These are phyloP conservation scores for Luffia ferchaultella DNA, from an alignment of 2,888 invertebrate species.

Conservation along the genomic window DNA sequence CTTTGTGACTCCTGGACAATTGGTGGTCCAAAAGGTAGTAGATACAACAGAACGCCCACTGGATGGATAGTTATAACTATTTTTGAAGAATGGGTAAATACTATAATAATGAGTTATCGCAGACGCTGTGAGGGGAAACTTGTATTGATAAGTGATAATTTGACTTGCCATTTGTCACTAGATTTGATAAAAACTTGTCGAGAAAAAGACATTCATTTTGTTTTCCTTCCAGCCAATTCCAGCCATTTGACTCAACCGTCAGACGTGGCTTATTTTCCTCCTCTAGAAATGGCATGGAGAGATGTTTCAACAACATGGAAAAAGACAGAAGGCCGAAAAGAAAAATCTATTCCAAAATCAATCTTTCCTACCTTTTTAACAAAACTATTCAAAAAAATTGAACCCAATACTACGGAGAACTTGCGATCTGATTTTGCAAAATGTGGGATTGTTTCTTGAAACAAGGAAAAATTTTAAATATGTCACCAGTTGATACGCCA, in stretches of 20 bases:
- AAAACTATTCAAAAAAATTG: neutral
- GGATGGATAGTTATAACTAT: slow-evolving; percentile 31
- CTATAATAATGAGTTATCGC: slow-evolving; percentile 8
- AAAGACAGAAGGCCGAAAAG: slow-evolving; percentile 2
- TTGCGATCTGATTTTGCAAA: neutral
- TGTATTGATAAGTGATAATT: neutral
- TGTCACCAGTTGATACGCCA: neutral
- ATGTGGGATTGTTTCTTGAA: neutral
- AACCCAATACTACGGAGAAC: neutral
- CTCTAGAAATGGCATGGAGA: slow-evolving; percentile 2
- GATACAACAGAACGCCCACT: slow-evolving; percentile 29
- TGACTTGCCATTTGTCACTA: neutral
- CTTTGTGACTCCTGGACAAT: slow-evolving; percentile 33
- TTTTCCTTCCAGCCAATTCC: slow-evolving; percentile 3
- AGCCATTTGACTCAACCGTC: slow-evolving; percentile 1
- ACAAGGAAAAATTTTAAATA: slow-evolving; percentile 1
- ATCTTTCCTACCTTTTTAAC: slow-evolving; percentile 1
- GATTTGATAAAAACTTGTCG: slow-evolving; percentile 1
- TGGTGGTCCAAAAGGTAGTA: slow-evolving; percentile 26
- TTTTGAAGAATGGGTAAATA: slow-evolving; percentile 29
- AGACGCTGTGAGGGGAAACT: neutral
- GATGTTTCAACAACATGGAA: slow-evolving; percentile 1
- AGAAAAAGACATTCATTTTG: slow-evolving; percentile 1
- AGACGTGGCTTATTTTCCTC: slow-evolving; percentile 3
- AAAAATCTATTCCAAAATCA: slow-evolving; percentile 1